These are phyloP conservation scores for Beroe ovata DNA, from an alignment of 37 sponge, comb jelly and placozoan species.

Conservation along the genomic window DNA sequence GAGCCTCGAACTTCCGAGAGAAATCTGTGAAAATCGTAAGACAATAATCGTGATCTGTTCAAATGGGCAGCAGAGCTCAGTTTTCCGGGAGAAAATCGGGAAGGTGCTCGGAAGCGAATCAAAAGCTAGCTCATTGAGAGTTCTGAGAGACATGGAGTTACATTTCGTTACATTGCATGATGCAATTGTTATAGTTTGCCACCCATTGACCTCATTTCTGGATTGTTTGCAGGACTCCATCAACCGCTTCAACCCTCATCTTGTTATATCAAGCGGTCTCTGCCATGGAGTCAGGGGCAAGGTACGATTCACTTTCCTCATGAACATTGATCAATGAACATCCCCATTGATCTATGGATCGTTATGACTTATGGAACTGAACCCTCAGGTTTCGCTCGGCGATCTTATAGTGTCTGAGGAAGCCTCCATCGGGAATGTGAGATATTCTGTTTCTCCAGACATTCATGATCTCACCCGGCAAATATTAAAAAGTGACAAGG, in stretches of 20 bases:
- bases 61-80: neutral
- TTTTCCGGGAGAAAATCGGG: neutral
- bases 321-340: too few relatives aligned
- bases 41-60: slow-evolving; percentile 12
- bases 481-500: neutral
- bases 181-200: slow-evolving; percentile 49
- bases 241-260: slow-evolving; percentile 51
- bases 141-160: slow-evolving; percentile 30
- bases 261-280: slow-evolving; percentile 1
- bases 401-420: slow-evolving; percentile 13
- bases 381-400: slow-evolving; percentile 26
- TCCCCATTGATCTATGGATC: too few relatives aligned
- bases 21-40: neutral
- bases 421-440: neutral
- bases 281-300: slow-evolving; percentile 62
- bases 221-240: slow-evolving; percentile 59
- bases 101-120: slow-evolving; percentile 18
- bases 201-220: neutral
- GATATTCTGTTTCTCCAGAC: neutral
- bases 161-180: slow-evolving; percentile 41
- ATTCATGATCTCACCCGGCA: neutral
- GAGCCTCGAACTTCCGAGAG: neutral
- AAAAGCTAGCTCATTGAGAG: slow-evolving; percentile 28
- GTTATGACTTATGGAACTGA: too few relatives aligned
- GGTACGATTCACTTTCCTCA: slow-evolving; percentile 14